These are phyloP conservation scores for Drosophila persimilis DNA, from an alignment of 1,140 invertebrate species.

Conservation along the genomic window DNA sequence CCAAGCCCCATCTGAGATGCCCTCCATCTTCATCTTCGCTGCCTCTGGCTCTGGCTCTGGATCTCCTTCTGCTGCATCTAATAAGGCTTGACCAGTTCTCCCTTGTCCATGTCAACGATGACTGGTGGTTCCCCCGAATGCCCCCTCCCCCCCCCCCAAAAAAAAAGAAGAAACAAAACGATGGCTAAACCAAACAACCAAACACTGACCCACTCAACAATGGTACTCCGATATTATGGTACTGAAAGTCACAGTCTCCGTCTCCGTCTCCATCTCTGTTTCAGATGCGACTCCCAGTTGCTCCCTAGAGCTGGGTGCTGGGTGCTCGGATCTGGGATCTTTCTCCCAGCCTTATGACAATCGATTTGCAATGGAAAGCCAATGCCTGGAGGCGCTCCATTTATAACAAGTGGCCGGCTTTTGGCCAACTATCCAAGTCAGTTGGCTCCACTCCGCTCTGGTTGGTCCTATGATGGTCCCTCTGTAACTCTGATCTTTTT, in stretches of 20 bases:
- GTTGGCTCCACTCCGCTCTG: slow-evolving; percentile 9
- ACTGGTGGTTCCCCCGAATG: not conserved
- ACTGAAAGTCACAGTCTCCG: slow-evolving; percentile 37
- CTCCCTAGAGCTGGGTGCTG: too few relatives aligned
- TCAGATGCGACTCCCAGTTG: too few relatives aligned
- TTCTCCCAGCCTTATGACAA: slow-evolving; percentile 68
- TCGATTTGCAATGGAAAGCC: slow-evolving; percentile 79
- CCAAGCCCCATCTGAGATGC: slow-evolving; percentile 17
- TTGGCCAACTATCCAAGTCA: slow-evolving; percentile 33
- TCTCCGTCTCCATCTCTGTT: not conserved
- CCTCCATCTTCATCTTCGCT: slow-evolving; percentile 39
- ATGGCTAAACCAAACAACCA: slow-evolving; percentile 33
- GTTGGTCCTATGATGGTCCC: slow-evolving; percentile 6
- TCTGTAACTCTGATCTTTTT: slow-evolving; percentile 30
- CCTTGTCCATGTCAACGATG: slow-evolving; percentile 45
- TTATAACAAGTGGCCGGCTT: slow-evolving; percentile 74
- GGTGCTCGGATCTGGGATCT: too few relatives aligned
- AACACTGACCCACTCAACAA: slow-evolving; percentile 54
- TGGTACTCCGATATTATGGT: slow-evolving; percentile 11
- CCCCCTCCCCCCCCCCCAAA: not conserved
- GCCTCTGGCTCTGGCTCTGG: slow-evolving; percentile 18
- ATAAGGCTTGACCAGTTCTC: slow-evolving; percentile 52
- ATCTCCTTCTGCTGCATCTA: slow-evolving; percentile 32
- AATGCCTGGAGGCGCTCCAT: slow-evolving; percentile 73
- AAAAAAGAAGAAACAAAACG: slow-evolving; percentile 11